Evolutionary conservation across 2,113 vertebrate genomes (phyloP).

Genomic region (Apteryx owenii): DNA sequence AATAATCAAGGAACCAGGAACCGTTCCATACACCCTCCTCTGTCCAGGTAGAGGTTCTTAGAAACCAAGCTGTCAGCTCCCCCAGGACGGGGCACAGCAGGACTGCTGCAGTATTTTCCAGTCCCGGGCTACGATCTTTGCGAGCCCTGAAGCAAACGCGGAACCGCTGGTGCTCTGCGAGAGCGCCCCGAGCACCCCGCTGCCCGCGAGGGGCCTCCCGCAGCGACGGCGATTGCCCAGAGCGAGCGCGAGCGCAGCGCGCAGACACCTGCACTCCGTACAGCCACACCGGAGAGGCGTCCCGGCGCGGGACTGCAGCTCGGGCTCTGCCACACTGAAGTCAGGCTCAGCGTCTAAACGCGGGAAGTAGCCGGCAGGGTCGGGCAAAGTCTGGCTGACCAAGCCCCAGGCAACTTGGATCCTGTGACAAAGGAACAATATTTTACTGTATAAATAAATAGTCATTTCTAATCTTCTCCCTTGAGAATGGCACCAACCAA

Average conservation of each 20-base stretch:
- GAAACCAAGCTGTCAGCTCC: neutral
- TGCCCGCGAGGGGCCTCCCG: neutral
- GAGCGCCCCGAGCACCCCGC: neutral
- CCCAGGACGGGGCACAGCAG: neutral
- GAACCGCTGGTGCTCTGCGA: neutral
- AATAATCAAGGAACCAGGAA: neutral
- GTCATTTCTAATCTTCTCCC: neutral
- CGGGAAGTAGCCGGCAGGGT: neutral
- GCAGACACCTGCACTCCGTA: neutral
- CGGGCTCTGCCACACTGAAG: too few species aligned
- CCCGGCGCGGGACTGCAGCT: neutral
- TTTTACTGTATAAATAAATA: neutral
- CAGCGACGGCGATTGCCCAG: neutral
- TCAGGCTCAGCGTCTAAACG: accelerated
- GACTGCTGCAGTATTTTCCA: neutral
- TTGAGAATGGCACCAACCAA: neutral
- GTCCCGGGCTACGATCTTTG: neutral
- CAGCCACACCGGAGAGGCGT: accelerated
- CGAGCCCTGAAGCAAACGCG: neutral
- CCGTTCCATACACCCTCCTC: neutral
- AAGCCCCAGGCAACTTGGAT: neutral
- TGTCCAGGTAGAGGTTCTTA: neutral
- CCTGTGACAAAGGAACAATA: neutral
- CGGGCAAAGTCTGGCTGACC: neutral
- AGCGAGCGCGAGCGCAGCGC: neutral